Percentiles rank a stretch among this genome's conserved stretches.
Evolutionary conservation across 2,888 invertebrate genomes (phyloP).

Genomic region (Teleiodes luculella): DNA sequence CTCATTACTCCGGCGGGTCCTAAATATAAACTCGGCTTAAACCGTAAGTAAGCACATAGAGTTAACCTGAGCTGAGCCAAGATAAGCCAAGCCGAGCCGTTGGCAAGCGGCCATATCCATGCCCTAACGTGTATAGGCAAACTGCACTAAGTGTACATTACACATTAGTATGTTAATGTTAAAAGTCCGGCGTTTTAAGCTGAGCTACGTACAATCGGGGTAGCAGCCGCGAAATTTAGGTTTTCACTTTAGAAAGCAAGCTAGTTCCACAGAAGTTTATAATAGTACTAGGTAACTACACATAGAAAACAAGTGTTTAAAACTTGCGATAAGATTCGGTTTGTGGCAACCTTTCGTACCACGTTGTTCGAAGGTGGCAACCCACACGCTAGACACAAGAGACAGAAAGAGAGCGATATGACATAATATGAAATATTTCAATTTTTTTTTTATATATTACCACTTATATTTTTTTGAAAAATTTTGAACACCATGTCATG

Average conservation of each 20-base stretch:
- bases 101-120: conserved; percentile 36
- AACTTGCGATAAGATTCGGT: too few species aligned
- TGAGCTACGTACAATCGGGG: conserved; percentile 16
- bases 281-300: too few species aligned
- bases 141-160: conserved; percentile 19
- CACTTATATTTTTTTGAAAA: not conserved
- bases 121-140: conserved; percentile 16
- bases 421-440: too few species aligned
- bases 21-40: conserved; percentile 20
- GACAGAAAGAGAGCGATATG: too few species aligned
- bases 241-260: not conserved
- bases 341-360: too few species aligned
- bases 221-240: conserved; percentile 1
- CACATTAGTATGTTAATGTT: conserved; percentile 27
- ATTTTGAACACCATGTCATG: too few species aligned
- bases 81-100: conserved; percentile 18
- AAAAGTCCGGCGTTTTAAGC: conserved; percentile 24
- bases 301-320: not conserved
- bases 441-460: not conserved
- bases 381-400: too few species aligned
- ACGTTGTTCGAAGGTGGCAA: too few species aligned
- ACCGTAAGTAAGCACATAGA: conserved; percentile 15
- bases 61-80: conserved; percentile 25
- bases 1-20: conserved; percentile 15
- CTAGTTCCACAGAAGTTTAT: not conserved